phyloP scores from a whole-genome alignment of 1,140 invertebrate genomes.

The Bombus pascuorum region DNA sequence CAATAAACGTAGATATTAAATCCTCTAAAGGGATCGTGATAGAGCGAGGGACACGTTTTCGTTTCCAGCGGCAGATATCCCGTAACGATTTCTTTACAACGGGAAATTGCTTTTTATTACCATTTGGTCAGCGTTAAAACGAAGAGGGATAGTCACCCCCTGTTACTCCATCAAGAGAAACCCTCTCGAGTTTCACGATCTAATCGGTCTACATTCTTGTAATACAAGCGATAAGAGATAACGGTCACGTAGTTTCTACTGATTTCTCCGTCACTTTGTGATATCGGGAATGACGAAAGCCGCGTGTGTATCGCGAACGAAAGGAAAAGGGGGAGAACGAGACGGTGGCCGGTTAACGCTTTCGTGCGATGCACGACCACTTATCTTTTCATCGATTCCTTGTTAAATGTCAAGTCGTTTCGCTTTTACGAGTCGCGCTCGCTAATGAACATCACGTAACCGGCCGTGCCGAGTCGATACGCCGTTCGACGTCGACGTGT shows the following conservation, averaged over 20 bases:
- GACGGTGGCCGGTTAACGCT: conserved; percentile 45
- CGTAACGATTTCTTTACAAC: conserved; percentile 8
- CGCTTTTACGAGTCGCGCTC: conserved; percentile 57
- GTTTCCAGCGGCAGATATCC: background rate
- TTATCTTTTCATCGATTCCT: conserved; percentile 69
- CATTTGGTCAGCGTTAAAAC: background rate
- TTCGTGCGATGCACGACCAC: conserved; percentile 54
- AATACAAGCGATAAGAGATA: conserved; percentile 54
- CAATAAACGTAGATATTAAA: background rate
- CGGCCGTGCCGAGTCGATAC: conserved; percentile 43
- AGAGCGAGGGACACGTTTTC: background rate
- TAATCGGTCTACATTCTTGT: conserved; percentile 46
- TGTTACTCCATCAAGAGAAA: background rate
- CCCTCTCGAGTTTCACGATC: background rate
- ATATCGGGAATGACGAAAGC: conserved; percentile 39
- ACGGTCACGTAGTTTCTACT: conserved; percentile 50
- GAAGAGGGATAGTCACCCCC: background rate
- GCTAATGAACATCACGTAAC: conserved; percentile 66
- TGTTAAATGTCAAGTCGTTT: conserved; percentile 71
- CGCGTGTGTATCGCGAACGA: background rate
- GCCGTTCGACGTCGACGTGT: conserved; percentile 36
- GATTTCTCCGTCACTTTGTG: conserved; percentile 44
- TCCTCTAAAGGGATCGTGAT: background rate
- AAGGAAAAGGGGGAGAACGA: conserved; percentile 6
- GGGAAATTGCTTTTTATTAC: conserved; percentile 41